Evolutionary conservation across 2,113 vertebrate species (phyloP).

Genomic region (Podarcis raffonei): DNA sequence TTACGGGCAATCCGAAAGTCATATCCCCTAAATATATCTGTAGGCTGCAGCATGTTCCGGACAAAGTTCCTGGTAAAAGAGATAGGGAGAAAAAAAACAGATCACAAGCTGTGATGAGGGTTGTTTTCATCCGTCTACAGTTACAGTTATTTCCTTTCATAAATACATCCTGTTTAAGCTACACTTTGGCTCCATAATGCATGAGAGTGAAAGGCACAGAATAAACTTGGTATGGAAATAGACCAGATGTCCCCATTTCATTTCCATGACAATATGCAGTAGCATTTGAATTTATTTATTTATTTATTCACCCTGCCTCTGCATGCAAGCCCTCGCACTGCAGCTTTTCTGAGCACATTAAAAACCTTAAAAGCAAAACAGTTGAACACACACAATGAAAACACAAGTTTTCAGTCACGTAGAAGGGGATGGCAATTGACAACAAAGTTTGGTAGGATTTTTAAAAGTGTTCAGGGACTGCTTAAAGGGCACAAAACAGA

Average conservation of each 20-base stretch:
- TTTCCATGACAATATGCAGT: background rate
- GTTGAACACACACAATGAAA: background rate
- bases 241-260: background rate
- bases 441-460: background rate
- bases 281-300: background rate
- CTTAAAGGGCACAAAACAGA: background rate
- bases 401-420: background rate
- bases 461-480: background rate
- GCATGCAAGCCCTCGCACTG: background rate
- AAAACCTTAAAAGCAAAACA: background rate
- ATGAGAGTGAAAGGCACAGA: slow-evolving; percentile 9
- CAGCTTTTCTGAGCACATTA: background rate
- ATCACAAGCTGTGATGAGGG: slow-evolving; percentile 9
- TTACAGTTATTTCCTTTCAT: slow-evolving; percentile 36
- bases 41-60: background rate
- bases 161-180: background rate
- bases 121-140: background rate
- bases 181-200: background rate
- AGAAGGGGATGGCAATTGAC: background rate
- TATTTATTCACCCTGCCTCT: background rate
- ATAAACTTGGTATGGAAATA: slow-evolving; percentile 5
- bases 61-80: slow-evolving; percentile 1
- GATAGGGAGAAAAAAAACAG: background rate
- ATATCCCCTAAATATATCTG: background rate
- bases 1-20: background rate